A percentile compares a stretch with the other conserved stretches of the same genome.
Evolutionary conservation across 2,888 invertebrate species (phyloP).

Genomic region (Clitarchus hookeri): DNA sequence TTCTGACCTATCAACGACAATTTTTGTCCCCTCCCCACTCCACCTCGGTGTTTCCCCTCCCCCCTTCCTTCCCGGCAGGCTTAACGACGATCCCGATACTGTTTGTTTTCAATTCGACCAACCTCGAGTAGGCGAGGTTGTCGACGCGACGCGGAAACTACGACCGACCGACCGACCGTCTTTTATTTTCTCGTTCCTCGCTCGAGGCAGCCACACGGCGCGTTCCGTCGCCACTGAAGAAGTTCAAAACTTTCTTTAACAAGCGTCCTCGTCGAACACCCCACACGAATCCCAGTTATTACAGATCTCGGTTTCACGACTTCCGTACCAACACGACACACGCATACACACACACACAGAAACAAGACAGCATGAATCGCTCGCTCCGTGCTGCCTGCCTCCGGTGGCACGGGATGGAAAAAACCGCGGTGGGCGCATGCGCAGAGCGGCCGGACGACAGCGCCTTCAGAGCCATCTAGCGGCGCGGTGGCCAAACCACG

Average conservation of each 20-base stretch:
- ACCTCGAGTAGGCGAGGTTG: background rate
- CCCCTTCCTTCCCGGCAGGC: background rate
- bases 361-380: background rate
- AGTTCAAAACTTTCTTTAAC: background rate
- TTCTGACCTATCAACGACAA: background rate
- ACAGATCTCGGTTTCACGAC: background rate
- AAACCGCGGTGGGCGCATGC: slow-evolving; percentile 18
- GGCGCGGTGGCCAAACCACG: background rate
- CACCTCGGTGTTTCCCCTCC: background rate
- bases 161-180: background rate
- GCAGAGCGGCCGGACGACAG: background rate
- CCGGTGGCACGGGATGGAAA: background rate
- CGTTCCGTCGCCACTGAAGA: background rate
- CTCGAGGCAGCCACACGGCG: background rate
- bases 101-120: slow-evolving; percentile 1
- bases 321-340: background rate
- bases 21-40: background rate
- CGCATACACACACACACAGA: background rate
- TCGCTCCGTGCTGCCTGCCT: background rate
- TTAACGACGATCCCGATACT: background rate
- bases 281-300: background rate
- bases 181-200: background rate
- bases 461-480: slow-evolving; percentile 17
- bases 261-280: background rate
- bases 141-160: background rate